These are phyloP conservation scores for Cheilosia vulpina DNA, from an alignment of 2,888 invertebrate species.

Conservation along the genomic window DNA sequence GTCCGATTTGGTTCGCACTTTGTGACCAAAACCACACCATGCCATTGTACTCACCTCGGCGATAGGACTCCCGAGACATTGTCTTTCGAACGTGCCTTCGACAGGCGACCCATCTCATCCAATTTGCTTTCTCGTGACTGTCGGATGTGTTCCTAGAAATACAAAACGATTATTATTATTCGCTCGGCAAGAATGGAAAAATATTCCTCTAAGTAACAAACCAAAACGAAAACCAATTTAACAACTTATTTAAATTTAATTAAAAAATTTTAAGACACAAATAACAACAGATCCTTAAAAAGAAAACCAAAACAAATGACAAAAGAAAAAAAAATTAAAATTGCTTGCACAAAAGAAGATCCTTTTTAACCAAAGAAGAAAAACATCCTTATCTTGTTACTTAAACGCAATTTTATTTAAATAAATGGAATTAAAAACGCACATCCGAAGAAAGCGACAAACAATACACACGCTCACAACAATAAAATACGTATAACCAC, in stretches of 20 bases:
- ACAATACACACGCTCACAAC: constrained; percentile 49
- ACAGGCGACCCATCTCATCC: constrained; percentile 86
- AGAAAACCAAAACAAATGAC: neutral
- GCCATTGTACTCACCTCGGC: constrained; percentile 67
- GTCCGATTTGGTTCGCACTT: no score
- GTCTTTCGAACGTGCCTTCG: constrained; percentile 83
- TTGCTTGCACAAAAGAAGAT: no score
- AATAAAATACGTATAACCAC: constrained; percentile 30
- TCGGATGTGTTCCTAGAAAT: constrained; percentile 88
- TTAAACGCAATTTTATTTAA: neutral
- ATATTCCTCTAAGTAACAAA: constrained; percentile 20
- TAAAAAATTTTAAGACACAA: neutral
- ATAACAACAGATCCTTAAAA: neutral
- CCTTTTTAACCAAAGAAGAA: no score
- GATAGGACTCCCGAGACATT: constrained; percentile 80
- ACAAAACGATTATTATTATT: constrained; percentile 3
- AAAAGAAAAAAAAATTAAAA: neutral
- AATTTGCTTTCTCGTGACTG: constrained; percentile 92
- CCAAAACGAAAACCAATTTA: neutral
- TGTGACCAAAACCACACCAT: no score
- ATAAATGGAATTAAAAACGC: neutral
- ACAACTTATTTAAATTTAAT: constrained; percentile 1
- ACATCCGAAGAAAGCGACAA: constrained; percentile 12
- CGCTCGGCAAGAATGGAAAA: neutral
- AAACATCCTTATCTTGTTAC: no score